These are phyloP conservation scores for Telmatochromis bifrenatus DNA, from an alignment of 2,113 vertebrate species.

Conservation along the genomic window DNA sequence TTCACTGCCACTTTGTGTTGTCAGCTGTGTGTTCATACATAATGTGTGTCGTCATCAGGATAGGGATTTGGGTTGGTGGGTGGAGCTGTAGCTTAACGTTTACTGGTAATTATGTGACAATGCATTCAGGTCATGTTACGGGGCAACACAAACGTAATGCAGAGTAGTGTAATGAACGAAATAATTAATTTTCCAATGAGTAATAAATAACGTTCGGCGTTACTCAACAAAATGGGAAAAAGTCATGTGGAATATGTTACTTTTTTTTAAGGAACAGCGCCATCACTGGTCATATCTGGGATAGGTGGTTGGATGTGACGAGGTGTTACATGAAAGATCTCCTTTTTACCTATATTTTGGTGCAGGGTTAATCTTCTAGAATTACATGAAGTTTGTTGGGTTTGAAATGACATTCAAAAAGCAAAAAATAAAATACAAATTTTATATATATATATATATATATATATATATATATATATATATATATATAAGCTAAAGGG, in stretches of 20 bases:
- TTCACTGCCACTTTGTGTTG: background rate
- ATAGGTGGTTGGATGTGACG: background rate
- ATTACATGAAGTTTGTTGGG: background rate
- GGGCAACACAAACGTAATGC: background rate
- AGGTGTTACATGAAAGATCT: background rate
- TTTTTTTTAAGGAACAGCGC: background rate
- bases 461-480: too few relatives aligned
- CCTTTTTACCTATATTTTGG: background rate
- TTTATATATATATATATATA: rapidly evolving
- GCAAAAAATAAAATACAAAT: background rate
- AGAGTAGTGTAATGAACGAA: background rate
- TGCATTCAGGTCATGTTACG: background rate
- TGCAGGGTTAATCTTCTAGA: background rate
- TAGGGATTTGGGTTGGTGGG: background rate
- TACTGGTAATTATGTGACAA: background rate
- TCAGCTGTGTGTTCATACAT: background rate
- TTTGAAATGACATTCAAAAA: background rate
- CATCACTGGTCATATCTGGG: background rate
- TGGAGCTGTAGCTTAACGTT: background rate
- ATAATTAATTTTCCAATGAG: background rate
- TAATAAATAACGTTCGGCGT: rapidly evolving
- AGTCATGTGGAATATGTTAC: background rate
- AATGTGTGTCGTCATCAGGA: background rate
- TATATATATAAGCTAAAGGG: background rate
- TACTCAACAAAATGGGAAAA: background rate